phyloP scores from a whole-genome alignment of 1,140 invertebrate species.

The Papilio aristodemus region DNA sequence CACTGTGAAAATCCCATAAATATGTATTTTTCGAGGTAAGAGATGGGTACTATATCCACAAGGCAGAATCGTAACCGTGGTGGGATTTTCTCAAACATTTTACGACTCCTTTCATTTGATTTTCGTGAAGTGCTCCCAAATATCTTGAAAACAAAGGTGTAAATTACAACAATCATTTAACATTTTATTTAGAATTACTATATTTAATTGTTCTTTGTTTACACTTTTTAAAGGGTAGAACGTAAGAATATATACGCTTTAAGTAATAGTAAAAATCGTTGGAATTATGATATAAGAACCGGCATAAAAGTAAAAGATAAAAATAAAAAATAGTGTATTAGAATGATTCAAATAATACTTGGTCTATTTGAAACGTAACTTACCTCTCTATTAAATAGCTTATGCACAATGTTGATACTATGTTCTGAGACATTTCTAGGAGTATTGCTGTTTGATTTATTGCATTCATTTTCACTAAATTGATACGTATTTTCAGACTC shows the following conservation, averaged over 20 bases:
- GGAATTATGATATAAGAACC: constrained; percentile 9
- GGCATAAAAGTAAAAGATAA: constrained; percentile 35
- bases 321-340: constrained; percentile 49
- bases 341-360: constrained; percentile 37
- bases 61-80: constrained; percentile 82
- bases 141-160: constrained; percentile 55
- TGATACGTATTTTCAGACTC: constrained; percentile 59
- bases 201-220: not conserved
- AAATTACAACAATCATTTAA: constrained; percentile 28
- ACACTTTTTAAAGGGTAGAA: not conserved
- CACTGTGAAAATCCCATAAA: constrained; percentile 96
- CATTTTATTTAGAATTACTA: not conserved
- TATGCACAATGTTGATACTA: constrained; percentile 69
- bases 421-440: constrained; percentile 48
- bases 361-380: constrained; percentile 47
- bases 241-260: not conserved
- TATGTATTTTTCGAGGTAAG: constrained; percentile 84
- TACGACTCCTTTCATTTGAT: constrained; percentile 59
- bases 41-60: constrained; percentile 80
- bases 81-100: constrained; percentile 82
- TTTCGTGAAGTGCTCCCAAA: constrained; percentile 70
- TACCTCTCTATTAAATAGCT: constrained; percentile 76
- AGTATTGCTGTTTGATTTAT: constrained; percentile 53
- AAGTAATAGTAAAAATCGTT: not conserved
- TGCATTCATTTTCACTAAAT: constrained; percentile 58